Base-by-base conservation (phyloP, 1,140 invertebrate genomes). In the Stegodyphus mimosarum region DNA sequence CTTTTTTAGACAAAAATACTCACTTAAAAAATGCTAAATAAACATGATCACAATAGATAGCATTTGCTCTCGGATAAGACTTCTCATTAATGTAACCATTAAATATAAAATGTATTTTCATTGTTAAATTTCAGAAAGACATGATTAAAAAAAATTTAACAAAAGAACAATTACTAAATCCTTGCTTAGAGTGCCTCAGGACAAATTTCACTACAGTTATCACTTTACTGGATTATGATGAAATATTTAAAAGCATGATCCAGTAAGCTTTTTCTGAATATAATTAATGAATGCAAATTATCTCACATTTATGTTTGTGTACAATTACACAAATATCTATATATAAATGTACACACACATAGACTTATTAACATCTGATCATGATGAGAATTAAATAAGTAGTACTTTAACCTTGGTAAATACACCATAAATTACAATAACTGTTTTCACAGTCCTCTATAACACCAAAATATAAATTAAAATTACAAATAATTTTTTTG, bases 391-490 rank as follows among this genome's bases (percentile, higher is more conserved):
- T 50, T 73, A 55, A 72, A 72, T 81, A 81, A 81, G 79, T 73
- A 81, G 77, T 70, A 79, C 67, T 55, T 66, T n/a, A 75, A 75
- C 77, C 49, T 71, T 49, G 13, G 50, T 50, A 69, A 50, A 75
- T 73, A 17, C 7, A 70, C 55, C 15, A 13, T 52, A 13, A 48
- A 11, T 10, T 81, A 73, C 13, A 60, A 64, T 71, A n/a, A 18
- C 17, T 73, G 69, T 6, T 81, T 64, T 60, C 7, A 48, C n/a
- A 79, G 77, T 10, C 49, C 66, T 81, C 55, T 55, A 72, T 71
- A 81, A 81, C 53, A 72, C 70, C 52, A 72, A 81, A 81, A 64
- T 81, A 81, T 81, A 81, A 81, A 81, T 81, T 73, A 81, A 72
- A 81, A 73, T 73, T 73, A 81, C 79, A 81, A 81, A 72, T 71